Base-by-base conservation (phyloP, 2,888 invertebrate species). In the Drosophila phalerata region DNA sequence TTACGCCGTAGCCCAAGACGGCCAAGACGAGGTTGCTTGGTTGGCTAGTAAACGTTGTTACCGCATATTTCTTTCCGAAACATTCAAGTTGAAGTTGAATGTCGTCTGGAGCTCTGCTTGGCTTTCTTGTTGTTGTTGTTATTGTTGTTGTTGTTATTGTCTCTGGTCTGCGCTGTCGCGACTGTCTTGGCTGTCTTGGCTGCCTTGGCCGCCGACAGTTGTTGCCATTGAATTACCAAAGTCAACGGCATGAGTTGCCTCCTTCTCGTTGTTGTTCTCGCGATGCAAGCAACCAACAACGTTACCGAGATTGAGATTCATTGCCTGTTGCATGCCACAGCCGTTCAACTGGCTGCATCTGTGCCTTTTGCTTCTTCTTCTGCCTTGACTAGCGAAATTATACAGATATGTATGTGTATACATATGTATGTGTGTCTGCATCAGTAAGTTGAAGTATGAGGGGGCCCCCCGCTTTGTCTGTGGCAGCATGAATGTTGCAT, bases 241-340 rank as follows among this genome's bases (percentile, higher is more conserved):
- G 89, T 81, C 85, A 85, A 88, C 84, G 86, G 79, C 81, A 71
- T 69, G 80, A 64, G 74, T 57, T 47, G 72, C 58, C 71, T 63
- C 58, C 73, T 73, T 55, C 64, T 79, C 25, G 48, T 45, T 42
- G 43, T 45, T 28, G 60, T 45, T 53, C 65, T 47, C 70, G 38
- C 32, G n/a, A 32, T 38, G 51, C 57, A 45, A 57, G 48, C 34
- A 57, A 49, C 77, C 49, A 69, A 70, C 77, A 69, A 71, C 66
- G 68, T 72, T 62, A 60, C 88, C 65, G 70, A 86, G 84, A 88
- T 88, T 86, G 84, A 84, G 88, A 84, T 84, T 84, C 84, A 84
- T 88, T 83, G 84, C 84, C 88, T 88, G 84, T 84, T 84, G 88
- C 88, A 84, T 84, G 84, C 83, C 73, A 76, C 61, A 82, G 79